Conservation (phyloP, 2,797 vertebrate species). For the Sphenodon punctatus region DNA sequence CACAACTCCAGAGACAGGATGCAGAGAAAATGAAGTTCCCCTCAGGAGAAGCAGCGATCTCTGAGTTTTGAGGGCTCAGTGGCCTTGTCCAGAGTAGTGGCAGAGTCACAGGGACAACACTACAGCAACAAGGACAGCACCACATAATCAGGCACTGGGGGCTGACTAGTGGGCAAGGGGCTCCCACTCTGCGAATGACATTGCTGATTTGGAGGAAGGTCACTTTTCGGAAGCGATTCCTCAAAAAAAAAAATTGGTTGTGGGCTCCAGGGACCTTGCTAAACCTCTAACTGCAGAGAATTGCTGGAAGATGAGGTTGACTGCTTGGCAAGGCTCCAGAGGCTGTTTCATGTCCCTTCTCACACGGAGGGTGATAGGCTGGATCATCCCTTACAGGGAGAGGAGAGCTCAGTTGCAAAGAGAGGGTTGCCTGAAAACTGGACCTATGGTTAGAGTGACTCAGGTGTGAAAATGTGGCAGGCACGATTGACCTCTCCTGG, state of each 20-base stretch:
- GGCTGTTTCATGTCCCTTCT: not conserved
- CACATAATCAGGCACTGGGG: not conserved
- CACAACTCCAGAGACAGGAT: fast-evolving
- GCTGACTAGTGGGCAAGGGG: not conserved
- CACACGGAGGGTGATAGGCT: not conserved
- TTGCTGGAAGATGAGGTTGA: not conserved
- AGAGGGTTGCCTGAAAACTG: not conserved
- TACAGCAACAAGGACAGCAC: too few species aligned
- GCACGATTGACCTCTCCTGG: not conserved
- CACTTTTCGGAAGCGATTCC: not conserved
- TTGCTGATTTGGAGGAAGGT: not conserved
- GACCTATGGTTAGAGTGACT: not conserved
- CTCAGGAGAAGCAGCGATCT: fast-evolving
- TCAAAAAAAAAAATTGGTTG: not conserved
- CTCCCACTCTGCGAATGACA: not conserved
- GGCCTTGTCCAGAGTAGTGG: not conserved
- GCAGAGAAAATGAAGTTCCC: fast-evolving
- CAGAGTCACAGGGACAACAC: too few species aligned
- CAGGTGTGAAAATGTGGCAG: not conserved
- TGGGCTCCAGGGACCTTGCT: not conserved
- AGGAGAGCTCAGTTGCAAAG: not conserved
- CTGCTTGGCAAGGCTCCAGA: not conserved
- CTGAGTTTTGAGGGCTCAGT: not conserved
- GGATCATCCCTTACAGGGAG: not conserved
- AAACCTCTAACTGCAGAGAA: not conserved